A percentile compares a stretch with the other conserved stretches of the same genome.
Conservation (phyloP, 2,113 vertebrate genomes). For the Pomatorhinus ruficollis region DNA sequence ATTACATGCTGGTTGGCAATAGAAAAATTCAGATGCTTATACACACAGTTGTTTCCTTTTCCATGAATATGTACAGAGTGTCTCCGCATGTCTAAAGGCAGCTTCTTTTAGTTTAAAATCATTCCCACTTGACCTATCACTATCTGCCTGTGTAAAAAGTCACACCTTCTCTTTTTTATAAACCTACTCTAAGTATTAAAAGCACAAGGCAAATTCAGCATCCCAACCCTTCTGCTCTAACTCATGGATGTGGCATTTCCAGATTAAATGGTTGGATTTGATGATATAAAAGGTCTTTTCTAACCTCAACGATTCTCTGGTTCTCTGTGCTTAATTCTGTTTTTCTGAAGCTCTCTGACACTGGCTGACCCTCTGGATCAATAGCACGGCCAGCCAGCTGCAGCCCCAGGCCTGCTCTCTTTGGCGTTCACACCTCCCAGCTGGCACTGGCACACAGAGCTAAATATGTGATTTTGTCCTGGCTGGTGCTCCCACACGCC, state of each 20-base stretch:
- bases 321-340: background rate
- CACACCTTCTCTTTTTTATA: background rate
- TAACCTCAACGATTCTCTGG: background rate
- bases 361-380: background rate
- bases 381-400: background rate
- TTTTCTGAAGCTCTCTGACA: background rate
- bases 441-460: background rate
- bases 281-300: background rate
- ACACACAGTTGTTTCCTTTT: background rate
- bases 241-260: background rate
- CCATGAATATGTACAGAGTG: background rate
- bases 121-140: background rate
- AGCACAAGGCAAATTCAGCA: background rate
- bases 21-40: background rate
- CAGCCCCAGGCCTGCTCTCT: background rate
- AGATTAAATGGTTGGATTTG: background rate
- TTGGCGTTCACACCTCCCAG: background rate
- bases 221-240: background rate
- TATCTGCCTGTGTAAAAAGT: background rate
- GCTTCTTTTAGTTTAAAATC: background rate
- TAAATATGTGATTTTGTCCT: constrained; percentile 3
- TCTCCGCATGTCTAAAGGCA: background rate
- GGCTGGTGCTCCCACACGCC: background rate
- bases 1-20: background rate
- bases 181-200: background rate